Conservation (phyloP, 2,888 invertebrate species). For the Drosophila ochracea region DNA sequence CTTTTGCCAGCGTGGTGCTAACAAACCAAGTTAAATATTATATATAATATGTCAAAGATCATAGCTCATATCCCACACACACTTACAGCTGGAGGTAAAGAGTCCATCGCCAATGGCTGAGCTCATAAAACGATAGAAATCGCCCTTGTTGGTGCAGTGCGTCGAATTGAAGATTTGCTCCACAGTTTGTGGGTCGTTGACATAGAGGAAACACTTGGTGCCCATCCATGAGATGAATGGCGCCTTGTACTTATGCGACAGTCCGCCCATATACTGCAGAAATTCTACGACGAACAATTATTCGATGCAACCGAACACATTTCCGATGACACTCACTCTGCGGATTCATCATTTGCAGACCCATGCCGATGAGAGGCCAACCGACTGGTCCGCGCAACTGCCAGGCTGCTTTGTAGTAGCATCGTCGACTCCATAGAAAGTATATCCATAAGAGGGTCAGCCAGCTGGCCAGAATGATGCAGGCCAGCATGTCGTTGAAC, state of each 20-base stretch:
- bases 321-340: slow-evolving; percentile 68
- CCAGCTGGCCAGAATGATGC: slow-evolving; percentile 60
- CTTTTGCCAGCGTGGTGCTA: slow-evolving; percentile 83
- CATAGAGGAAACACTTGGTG: slow-evolving; percentile 82
- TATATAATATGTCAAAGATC: background rate
- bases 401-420: slow-evolving; percentile 78
- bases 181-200: slow-evolving; percentile 81
- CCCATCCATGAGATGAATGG: slow-evolving; percentile 84
- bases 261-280: slow-evolving; percentile 70
- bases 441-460: slow-evolving; percentile 67
- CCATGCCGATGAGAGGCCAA: slow-evolving; percentile 82
- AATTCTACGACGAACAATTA: slow-evolving; percentile 58
- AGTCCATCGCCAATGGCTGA: slow-evolving; percentile 82
- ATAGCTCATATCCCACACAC: background rate
- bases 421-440: slow-evolving; percentile 81
- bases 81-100: slow-evolving; percentile 82
- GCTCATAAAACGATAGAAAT: slow-evolving; percentile 82
- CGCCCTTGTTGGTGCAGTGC: slow-evolving; percentile 83
- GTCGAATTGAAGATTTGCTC: slow-evolving; percentile 83
- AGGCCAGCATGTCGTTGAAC: slow-evolving; percentile 72
- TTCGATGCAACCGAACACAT: background rate
- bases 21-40: background rate
- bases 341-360: slow-evolving; percentile 82
- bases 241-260: slow-evolving; percentile 64
- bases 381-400: slow-evolving; percentile 82